Evolutionary conservation across 2,888 invertebrate species (phyloP), one percentile per base, ranked within the genome.

Genomic region (Acholoe squamosa): DNA sequence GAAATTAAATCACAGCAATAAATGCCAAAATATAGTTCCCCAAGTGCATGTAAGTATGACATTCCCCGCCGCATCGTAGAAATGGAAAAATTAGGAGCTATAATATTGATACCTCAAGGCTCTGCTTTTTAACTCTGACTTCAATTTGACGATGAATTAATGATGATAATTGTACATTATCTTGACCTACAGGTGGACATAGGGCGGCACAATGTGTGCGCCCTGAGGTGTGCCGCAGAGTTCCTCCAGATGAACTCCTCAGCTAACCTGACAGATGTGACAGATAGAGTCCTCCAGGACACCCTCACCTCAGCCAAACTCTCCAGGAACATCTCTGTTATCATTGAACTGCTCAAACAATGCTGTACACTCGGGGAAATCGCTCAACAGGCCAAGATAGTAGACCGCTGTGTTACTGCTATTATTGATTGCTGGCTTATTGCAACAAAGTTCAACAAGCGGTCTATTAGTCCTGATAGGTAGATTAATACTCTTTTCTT

Each of bases 161-260:
- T n/a, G n/a, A n/a, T n/a, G n/a, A n/a, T n/a, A n/a, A n/a, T n/a
- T n/a, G n/a, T n/a, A n/a, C n/a, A n/a, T n/a, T n/a, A 10, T 43
- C 43, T 43, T 10, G 5, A 43, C 10, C 10, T 61, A n/a, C n/a
- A 61, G 77, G 92, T 95, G 12, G 93, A 94, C 77, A 92, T 95
- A 19, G 94, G 93, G 14, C 94, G 93, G 89, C 92, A 94, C 25
- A 95, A 95, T 91, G 94, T 94, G 0, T 94, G 95, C 5, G 92
- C 93, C 43, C 92, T 95, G 7, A 92, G 95, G 33, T 94, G 95
- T 91, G 95, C 95, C 0, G 95, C 95, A 12, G 94, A 95, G 80
- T 94, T 93, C 89, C 92, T 95, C 67, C 92, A 95, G 90, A 95
- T 95, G 95, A 92, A 92, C 22, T 94, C 94, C 14, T 89, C 93